Evolutionary conservation across 2,888 invertebrate genomes (phyloP).

Genomic region (Drosophila meridionalis): DNA sequence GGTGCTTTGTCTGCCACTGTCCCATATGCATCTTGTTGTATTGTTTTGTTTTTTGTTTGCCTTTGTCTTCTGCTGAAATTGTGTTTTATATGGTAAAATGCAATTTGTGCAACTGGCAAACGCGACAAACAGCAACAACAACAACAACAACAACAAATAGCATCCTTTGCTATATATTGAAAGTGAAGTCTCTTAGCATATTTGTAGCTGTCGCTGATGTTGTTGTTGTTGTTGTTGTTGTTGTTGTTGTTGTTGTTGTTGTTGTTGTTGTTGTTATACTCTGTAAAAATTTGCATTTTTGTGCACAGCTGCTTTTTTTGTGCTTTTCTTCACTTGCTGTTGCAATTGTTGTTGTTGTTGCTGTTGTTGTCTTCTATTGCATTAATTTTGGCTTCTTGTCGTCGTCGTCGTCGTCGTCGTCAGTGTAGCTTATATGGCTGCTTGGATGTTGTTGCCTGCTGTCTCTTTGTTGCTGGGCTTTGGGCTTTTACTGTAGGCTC

Average conservation of each 20-base stretch:
- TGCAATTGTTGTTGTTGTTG: constrained; percentile 30
- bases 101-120: constrained; percentile 81
- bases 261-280: too few species aligned
- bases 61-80: constrained; percentile 77
- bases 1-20: constrained; percentile 48
- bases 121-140: constrained; percentile 77
- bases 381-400: constrained; percentile 81
- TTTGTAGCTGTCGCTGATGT: constrained; percentile 52
- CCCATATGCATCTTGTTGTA: constrained; percentile 34
- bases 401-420: constrained; percentile 26
- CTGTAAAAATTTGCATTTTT: constrained; percentile 76
- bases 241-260: constrained; percentile 29
- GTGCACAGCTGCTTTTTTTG: constrained; percentile 78
- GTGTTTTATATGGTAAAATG: constrained; percentile 82
- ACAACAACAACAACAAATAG: constrained; percentile 71
- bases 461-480: constrained; percentile 40
- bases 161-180: constrained; percentile 81
- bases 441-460: constrained; percentile 51
- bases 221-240: constrained; percentile 28
- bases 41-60: constrained; percentile 30
- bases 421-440: constrained; percentile 66
- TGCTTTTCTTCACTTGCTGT: constrained; percentile 77
- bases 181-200: constrained; percentile 81
- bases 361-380: constrained; percentile 73
- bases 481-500: constrained; percentile 53